Evolutionary conservation across 2,797 vertebrate genomes (phyloP).

Genomic region (Myiotriccus ornatus): DNA sequence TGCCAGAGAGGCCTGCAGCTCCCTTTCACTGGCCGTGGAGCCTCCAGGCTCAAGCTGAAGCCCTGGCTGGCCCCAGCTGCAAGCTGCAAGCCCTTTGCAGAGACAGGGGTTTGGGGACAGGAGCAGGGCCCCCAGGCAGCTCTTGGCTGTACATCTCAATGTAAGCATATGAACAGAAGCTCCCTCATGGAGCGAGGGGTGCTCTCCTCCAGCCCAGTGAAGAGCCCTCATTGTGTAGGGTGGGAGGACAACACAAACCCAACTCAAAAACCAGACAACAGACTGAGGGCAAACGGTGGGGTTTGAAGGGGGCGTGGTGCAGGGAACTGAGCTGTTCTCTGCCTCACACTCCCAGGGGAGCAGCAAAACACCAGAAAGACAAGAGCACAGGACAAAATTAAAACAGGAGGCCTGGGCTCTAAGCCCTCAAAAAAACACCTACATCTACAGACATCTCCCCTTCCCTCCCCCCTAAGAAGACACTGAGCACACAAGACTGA

Average conservation of each 20-base stretch:
- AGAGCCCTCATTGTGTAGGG: not conserved
- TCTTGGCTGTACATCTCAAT: not conserved
- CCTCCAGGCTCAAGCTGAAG: not conserved
- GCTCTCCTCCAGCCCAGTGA: not conserved
- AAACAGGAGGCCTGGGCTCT: not conserved
- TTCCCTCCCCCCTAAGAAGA: not conserved
- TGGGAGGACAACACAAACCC: not conserved
- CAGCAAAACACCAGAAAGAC: not conserved
- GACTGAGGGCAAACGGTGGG: not conserved
- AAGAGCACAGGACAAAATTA: constrained; percentile 28
- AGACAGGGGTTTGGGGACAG: not conserved
- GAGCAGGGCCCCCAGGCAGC: not conserved
- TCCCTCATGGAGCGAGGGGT: not conserved
- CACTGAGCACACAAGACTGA: constrained; percentile 21
- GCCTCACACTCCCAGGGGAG: not conserved
- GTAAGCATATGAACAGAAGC: not conserved
- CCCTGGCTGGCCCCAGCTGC: not conserved
- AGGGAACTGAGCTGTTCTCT: not conserved
- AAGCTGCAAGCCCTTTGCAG: not conserved
- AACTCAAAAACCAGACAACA: constrained; percentile 9
- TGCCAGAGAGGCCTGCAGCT: not conserved
- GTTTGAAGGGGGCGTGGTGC: not conserved
- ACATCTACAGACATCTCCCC: constrained; percentile 33
- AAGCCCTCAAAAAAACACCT: constrained; percentile 22
- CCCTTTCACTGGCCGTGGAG: constrained; percentile 27